A percentile compares a stretch with the other conserved stretches of the same genome.
Conservation (phyloP, 2,888 invertebrate species). For the Eilema sororculum region DNA sequence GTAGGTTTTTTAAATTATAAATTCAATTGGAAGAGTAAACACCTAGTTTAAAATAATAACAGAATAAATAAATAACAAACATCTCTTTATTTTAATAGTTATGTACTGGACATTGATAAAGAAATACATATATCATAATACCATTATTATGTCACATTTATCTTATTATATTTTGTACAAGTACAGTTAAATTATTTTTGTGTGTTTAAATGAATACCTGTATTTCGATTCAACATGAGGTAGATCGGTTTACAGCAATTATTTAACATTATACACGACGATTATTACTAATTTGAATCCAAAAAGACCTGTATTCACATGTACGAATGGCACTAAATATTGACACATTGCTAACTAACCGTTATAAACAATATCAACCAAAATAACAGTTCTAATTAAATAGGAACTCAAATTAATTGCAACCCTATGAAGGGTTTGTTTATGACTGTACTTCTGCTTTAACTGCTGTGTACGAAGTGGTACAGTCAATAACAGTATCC, state of each 20-base stretch:
- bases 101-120: slow-evolving; percentile 85
- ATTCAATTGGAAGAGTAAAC: neutral
- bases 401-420: slow-evolving; percentile 85
- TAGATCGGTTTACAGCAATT: slow-evolving; percentile 68
- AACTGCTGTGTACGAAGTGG: neutral
- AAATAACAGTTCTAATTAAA: slow-evolving; percentile 73
- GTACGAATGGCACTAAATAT: slow-evolving; percentile 61
- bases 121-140: slow-evolving; percentile 82
- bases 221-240: slow-evolving; percentile 73
- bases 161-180: slow-evolving; percentile 80
- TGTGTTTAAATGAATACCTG: slow-evolving; percentile 62
- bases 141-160: slow-evolving; percentile 78
- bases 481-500: neutral
- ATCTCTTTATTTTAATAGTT: slow-evolving; percentile 84
- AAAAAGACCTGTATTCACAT: slow-evolving; percentile 29
- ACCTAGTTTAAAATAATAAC: slow-evolving; percentile 30
- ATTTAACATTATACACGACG: slow-evolving; percentile 36
- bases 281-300: slow-evolving; percentile 38
- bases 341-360: slow-evolving; percentile 59
- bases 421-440: slow-evolving; percentile 47
- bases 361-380: slow-evolving; percentile 71
- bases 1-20: neutral
- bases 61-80: slow-evolving; percentile 80
- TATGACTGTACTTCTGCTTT: slow-evolving; percentile 25
- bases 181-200: slow-evolving; percentile 61